phyloP scores from a whole-genome alignment of 2,888 invertebrate species.

The Caenorhabditis sp. region DNA sequence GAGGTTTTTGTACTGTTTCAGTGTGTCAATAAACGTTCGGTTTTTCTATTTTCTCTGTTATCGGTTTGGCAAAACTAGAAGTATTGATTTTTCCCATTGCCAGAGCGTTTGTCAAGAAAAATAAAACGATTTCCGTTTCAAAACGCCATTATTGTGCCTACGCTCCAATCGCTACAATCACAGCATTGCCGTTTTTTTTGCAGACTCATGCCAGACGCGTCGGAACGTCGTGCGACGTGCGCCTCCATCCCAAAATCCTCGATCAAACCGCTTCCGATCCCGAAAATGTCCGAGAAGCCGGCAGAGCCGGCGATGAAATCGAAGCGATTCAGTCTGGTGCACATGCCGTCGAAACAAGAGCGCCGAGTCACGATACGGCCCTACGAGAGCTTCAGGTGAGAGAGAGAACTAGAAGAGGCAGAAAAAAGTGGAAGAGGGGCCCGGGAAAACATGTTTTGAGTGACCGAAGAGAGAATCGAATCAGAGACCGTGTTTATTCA shows the following conservation, averaged over 20 bases:
- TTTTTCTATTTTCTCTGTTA: too few relatives aligned
- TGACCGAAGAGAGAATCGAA: constrained; percentile 5
- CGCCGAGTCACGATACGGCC: constrained; percentile 63
- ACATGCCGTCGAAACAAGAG: constrained; percentile 52
- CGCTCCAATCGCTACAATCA: too few relatives aligned
- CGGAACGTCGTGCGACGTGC: constrained; percentile 37
- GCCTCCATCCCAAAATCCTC: constrained; percentile 40
- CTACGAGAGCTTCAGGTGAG: constrained; percentile 66
- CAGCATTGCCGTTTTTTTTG: too few relatives aligned
- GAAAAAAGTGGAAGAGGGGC: constrained; percentile 4
- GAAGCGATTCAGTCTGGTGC: constrained; percentile 56
- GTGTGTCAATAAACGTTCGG: too few relatives aligned
- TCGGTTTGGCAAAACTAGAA: too few relatives aligned
- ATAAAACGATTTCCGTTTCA: too few relatives aligned
- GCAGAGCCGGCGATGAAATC: constrained; percentile 17
- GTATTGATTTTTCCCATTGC: too few relatives aligned
- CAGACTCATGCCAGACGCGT: constrained; percentile 1
- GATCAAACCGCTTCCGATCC: constrained; percentile 32
- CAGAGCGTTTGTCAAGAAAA: too few relatives aligned
- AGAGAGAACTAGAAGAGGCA: constrained; percentile 1
- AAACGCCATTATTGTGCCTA: too few relatives aligned
- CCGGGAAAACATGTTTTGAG: constrained; percentile 36
- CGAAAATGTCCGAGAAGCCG: constrained; percentile 27
- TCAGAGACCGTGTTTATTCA: constrained; percentile 26
- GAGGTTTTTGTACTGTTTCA: too few relatives aligned